Percentiles rank a stretch among this genome's conserved stretches.
These are phyloP conservation scores for Ceyx margarethae DNA, from an alignment of 2,113 vertebrate genomes.

Conservation along the genomic window DNA sequence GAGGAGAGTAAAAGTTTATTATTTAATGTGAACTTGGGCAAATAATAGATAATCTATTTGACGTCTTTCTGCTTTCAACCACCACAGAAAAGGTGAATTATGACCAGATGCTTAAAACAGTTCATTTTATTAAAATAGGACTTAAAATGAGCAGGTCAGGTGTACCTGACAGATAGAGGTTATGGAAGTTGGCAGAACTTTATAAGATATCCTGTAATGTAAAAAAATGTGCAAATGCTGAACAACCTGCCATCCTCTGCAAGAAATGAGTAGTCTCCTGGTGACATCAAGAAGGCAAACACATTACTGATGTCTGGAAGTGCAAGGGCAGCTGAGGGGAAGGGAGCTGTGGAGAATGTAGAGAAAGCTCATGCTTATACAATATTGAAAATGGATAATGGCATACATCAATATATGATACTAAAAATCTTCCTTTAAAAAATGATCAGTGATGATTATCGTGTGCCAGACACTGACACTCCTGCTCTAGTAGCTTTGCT, in stretches of 20 bases:
- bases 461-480: neutral
- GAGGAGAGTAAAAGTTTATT: neutral
- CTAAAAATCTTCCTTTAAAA: neutral
- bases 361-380: neutral
- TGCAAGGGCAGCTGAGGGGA: neutral
- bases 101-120: neutral
- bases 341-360: neutral
- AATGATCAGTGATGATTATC: neutral
- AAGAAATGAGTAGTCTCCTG: neutral
- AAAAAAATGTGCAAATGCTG: neutral
- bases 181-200: neutral
- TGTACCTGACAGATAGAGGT: slow-evolving; percentile 2
- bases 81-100: neutral
- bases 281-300: neutral
- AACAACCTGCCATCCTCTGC: neutral
- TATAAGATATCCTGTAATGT: neutral
- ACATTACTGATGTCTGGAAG: neutral
- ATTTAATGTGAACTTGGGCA: neutral
- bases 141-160: neutral
- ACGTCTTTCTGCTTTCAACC: neutral
- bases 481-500: neutral
- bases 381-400: neutral
- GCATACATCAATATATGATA: neutral
- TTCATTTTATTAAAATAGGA: neutral
- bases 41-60: neutral